A percentile compares a stretch with the other conserved stretches of the same genome.
These are phyloP conservation scores for Eptatretus atami DNA, from an alignment of 2,797 vertebrate species.

Conservation along the genomic window DNA sequence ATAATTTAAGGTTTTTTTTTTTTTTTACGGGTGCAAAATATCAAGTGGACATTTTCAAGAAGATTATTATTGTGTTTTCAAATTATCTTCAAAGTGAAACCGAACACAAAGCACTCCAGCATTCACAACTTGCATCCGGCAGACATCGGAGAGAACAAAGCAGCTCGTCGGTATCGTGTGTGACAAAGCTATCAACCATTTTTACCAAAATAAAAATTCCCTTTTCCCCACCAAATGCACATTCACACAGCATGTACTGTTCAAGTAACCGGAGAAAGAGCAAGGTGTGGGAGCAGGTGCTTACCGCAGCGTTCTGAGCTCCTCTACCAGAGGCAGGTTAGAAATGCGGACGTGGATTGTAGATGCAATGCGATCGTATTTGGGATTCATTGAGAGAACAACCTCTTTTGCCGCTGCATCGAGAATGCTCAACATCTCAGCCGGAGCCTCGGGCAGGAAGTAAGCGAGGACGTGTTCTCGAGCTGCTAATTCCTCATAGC, in stretches of 20 bases:
- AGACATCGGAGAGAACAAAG: neutral
- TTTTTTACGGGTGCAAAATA: too few relatives aligned
- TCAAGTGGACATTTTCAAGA: too few relatives aligned
- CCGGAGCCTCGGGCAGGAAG: constrained; percentile 67
- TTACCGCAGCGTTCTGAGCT: constrained; percentile 60
- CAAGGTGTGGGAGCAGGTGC: neutral
- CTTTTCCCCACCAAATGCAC: neutral
- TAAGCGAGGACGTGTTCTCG: constrained; percentile 76
- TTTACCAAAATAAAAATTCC: neutral
- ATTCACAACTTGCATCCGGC: neutral
- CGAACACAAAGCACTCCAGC: neutral
- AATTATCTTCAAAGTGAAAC: too few relatives aligned
- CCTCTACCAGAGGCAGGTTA: constrained; percentile 71
- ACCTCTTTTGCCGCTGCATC: constrained; percentile 83
- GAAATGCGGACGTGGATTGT: constrained; percentile 78
- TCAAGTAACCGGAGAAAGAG: neutral
- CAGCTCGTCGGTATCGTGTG: neutral
- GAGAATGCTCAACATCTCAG: constrained; percentile 82
- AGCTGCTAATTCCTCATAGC: constrained; percentile 70
- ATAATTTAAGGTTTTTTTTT: too few relatives aligned
- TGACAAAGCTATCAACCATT: neutral
- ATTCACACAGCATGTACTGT: neutral
- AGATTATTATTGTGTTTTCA: too few relatives aligned
- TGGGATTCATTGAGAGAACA: constrained; percentile 84
- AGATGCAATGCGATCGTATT: constrained; percentile 66